Percentiles rank a stretch among this genome's conserved stretches.
Evolutionary conservation across 2,113 vertebrate species (phyloP).

Genomic region (Cebus imitator): DNA sequence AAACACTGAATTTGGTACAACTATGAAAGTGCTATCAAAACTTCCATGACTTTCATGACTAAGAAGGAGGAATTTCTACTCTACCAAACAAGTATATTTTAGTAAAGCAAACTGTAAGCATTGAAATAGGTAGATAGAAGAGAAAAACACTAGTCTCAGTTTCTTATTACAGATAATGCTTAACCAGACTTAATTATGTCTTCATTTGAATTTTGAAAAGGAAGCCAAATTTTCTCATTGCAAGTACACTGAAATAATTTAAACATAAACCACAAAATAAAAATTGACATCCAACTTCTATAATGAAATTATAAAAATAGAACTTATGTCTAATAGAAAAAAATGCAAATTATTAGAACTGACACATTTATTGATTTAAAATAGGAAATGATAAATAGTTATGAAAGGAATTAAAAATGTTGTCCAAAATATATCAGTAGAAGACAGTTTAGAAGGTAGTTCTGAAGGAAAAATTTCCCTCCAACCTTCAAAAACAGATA

Average conservation of each 20-base stretch:
- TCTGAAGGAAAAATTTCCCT: background rate
- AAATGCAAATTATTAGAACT: background rate
- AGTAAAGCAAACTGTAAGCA: background rate
- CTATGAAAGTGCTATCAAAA: background rate
- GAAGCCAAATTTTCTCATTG: background rate
- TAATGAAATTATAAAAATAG: background rate
- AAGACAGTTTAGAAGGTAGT: background rate
- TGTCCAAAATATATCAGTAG: background rate
- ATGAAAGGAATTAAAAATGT: background rate
- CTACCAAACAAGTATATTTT: background rate
- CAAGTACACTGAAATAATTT: background rate
- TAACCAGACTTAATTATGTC: background rate
- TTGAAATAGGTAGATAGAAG: background rate
- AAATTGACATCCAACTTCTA: background rate
- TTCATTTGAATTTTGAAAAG: background rate
- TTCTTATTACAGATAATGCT: background rate
- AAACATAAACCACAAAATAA: background rate
- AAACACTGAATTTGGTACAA: background rate
- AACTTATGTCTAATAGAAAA: background rate
- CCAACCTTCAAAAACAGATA: background rate
- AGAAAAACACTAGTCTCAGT: background rate
- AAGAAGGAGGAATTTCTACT: background rate
- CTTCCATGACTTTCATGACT: background rate
- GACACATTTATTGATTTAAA: background rate
- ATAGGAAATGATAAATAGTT: background rate